These are phyloP conservation scores for Sander lucioperca DNA, from an alignment of 2,113 vertebrate species.

Conservation along the genomic window DNA sequence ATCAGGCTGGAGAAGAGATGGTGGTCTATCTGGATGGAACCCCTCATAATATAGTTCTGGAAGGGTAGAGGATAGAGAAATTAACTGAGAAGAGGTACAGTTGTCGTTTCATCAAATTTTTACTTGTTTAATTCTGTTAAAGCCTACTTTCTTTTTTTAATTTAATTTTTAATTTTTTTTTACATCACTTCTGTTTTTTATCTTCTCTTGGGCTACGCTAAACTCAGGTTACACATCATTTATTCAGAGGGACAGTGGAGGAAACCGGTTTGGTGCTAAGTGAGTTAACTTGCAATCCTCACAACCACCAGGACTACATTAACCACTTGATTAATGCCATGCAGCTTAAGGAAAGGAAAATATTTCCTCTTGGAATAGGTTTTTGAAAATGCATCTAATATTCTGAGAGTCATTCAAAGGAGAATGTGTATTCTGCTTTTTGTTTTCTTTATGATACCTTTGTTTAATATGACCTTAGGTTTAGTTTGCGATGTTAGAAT, in stretches of 20 bases:
- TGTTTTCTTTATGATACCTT: background rate
- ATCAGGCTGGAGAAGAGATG: slow-evolving; percentile 84
- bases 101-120: background rate
- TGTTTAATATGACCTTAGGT: background rate
- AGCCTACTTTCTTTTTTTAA: background rate
- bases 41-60: slow-evolving; percentile 77
- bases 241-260: slow-evolving; percentile 10
- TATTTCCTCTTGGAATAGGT: slow-evolving; percentile 23
- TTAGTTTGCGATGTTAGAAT: background rate
- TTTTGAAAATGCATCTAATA: slow-evolving; percentile 33
- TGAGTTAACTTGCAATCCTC: slow-evolving; percentile 30
- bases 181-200: background rate
- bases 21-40: slow-evolving; percentile 90
- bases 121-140: slow-evolving; percentile 4
- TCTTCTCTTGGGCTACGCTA: slow-evolving; percentile 34
- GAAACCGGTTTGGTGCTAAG: slow-evolving; percentile 38
- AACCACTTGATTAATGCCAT: slow-evolving; percentile 19
- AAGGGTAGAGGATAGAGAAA: slow-evolving; percentile 48
- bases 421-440: slow-evolving; percentile 13
- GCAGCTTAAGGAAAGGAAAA: slow-evolving; percentile 22
- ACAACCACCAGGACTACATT: slow-evolving; percentile 22
- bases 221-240: slow-evolving; percentile 65
- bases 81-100: background rate
- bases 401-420: slow-evolving; percentile 10
- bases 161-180: background rate